Evolutionary conservation across 2,888 invertebrate genomes (phyloP).

Genomic region (Sipunculus nudus): DNA sequence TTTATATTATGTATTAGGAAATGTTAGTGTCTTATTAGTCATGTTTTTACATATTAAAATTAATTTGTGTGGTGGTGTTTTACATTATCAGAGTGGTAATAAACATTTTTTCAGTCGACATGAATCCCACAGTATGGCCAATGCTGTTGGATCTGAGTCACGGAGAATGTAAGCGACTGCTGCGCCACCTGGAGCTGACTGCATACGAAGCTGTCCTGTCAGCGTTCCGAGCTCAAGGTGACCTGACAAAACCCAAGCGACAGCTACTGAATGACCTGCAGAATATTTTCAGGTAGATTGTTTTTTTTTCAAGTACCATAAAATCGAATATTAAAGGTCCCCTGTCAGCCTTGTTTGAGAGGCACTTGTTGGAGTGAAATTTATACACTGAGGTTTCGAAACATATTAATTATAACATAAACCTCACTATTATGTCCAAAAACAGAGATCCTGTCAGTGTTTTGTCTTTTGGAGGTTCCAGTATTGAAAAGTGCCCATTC

Average conservation of each 20-base stretch:
- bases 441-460: too few relatives aligned
- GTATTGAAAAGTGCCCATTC: too few relatives aligned
- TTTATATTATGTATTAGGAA: too few relatives aligned
- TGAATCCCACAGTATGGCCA: slow-evolving; percentile 70
- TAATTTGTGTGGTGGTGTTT: too few relatives aligned
- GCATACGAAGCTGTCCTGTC: slow-evolving; percentile 90
- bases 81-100: too few relatives aligned
- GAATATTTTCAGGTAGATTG: slow-evolving; percentile 70
- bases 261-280: slow-evolving; percentile 85
- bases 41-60: too few relatives aligned
- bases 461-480: too few relatives aligned
- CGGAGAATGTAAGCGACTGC: slow-evolving; percentile 87
- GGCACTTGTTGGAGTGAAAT: too few relatives aligned
- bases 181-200: slow-evolving; percentile 87
- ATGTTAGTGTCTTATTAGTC: too few relatives aligned
- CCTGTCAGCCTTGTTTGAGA: neutral
- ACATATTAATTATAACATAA: too few relatives aligned
- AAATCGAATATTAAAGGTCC: neutral
- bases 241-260: slow-evolving; percentile 83
- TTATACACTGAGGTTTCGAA: too few relatives aligned
- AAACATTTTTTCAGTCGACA: neutral
- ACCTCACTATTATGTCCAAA: too few relatives aligned
- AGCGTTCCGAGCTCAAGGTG: slow-evolving; percentile 91
- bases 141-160: slow-evolving; percentile 83
- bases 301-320: neutral